A percentile compares a stretch with the other conserved stretches of the same genome.
These are phyloP conservation scores for Pelecanoides urinatrix DNA, from an alignment of 2,113 vertebrate species.

Conservation along the genomic window DNA sequence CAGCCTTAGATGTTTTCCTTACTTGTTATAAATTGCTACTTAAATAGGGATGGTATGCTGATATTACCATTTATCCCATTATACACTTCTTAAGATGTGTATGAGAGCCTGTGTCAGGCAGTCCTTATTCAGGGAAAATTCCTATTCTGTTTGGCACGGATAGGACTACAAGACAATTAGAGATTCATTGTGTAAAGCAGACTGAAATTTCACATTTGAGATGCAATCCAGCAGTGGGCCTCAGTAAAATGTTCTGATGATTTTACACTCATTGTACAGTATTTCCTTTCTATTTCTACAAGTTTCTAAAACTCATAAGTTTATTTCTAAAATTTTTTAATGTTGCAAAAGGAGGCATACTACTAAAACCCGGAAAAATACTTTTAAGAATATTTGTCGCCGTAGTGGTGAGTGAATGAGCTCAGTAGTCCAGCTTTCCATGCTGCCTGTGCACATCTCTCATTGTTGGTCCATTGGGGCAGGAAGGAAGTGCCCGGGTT, in stretches of 20 bases:
- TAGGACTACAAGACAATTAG: background rate
- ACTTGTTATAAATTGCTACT: background rate
- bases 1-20: background rate
- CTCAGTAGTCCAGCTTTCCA: background rate
- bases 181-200: background rate
- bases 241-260: background rate
- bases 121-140: background rate
- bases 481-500: conserved; percentile 46
- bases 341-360: background rate
- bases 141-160: background rate
- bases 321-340: background rate
- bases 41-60: background rate
- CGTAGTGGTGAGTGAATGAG: background rate
- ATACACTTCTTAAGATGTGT: background rate
- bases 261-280: background rate
- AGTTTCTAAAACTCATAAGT: background rate
- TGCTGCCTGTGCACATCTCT: background rate
- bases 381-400: background rate
- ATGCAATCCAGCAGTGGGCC: background rate
- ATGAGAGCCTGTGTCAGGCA: background rate
- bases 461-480: background rate
- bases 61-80: background rate
- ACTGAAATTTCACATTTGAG: background rate
- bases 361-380: background rate
- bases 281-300: background rate